Base-by-base conservation (phyloP, 2,888 invertebrate genomes). In the Herminia tarsipennalis region DNA sequence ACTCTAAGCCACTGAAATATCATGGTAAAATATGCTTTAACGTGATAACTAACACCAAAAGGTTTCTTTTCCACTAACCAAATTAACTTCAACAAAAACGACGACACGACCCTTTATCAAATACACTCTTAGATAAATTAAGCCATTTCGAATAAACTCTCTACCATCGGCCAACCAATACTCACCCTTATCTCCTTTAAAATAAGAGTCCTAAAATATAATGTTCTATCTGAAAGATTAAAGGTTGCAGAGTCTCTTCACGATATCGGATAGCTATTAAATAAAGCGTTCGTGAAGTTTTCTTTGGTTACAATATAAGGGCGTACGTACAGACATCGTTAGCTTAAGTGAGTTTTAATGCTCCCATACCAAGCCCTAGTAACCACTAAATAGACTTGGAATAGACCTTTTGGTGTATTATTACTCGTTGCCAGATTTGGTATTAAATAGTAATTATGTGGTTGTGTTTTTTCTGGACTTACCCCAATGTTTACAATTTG, bases 281-380 rank as follows among this genome's bases (percentile, higher is more conserved):
- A 49, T 20, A 27, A 44, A 57, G 50, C 29, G 38, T 42, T 48
- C 34, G 24, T 18, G 35, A 45, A 51, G 42, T 47, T 60, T 49
- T 56, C 45, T 9, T 33, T 13, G 25, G 38, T 20, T 25, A 49
- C 18, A 42, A 32, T 18, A 9, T 27, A 24, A 35, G 10, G 14
- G 12, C 20, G 20, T 32, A 35, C 30, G 9, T 39, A 22, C 30
- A 28, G 21, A 32, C 29, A 32, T 46, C 27, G 24, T 47, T 55
- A 38, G 12, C 32, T 21, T 66, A 66, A 66, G 63, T 28, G 66
- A 63, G 50, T 57, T 63, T 66, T 68, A 63, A 68, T 66, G 55
- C 13, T 12, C 30, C 45, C 20, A 8, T 30, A 36, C n/a, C 22
- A 25, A 29, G 14, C 25, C 20, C 24, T 10, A 43, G 25, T 30